Evolutionary conservation across 2,797 vertebrate genomes (phyloP), one percentile per base, ranked within the genome.

Genomic region (Esox lucius): DNA sequence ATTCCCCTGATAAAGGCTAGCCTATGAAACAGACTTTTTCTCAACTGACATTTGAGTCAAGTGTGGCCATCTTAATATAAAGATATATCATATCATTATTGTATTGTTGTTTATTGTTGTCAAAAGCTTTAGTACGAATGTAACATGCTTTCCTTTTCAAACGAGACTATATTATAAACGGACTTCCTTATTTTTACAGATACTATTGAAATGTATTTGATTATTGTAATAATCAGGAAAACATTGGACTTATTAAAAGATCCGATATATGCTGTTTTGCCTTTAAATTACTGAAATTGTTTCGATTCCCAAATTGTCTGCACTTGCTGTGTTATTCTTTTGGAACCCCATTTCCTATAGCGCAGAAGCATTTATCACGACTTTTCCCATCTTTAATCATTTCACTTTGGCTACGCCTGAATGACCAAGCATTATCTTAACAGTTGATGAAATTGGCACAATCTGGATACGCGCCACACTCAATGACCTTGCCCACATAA

Each of bases 401-500:
- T 64, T 17, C 24, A 64, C 26, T 31, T 64, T 64, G 12, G 26
- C 26, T 28, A 64, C 12, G 61, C 24, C 26, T 64, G 22, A 64
- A 64, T 64, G 61, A 64, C 61, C 26, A 64, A 62, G 59, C 59
- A 28, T 56, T 62, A 62, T 62, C 59, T 28, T 62, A 13, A 62
- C 12, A 15, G 15, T 13, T 62, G 62, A 73, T 48, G 74, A 12
- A 22, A 24, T 48, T n/a, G 64, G 61, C 6, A 48, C 22, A 35
- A 46, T n/a, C n/a, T 46, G 56, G 28, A 22, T 5, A 15, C 66
- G 13, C 71, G 64, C 46, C 68, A 0, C 53, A 28, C 71, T 8
- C 66, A 75, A 82, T 78, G 35, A 78, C 28, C 15, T 35, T 15
- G 46, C 51, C 33, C 13, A 39, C 8, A 6, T 4, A 48, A 72